Base-by-base conservation (phyloP, 2,113 vertebrate species). In the Archilochus colubris region DNA sequence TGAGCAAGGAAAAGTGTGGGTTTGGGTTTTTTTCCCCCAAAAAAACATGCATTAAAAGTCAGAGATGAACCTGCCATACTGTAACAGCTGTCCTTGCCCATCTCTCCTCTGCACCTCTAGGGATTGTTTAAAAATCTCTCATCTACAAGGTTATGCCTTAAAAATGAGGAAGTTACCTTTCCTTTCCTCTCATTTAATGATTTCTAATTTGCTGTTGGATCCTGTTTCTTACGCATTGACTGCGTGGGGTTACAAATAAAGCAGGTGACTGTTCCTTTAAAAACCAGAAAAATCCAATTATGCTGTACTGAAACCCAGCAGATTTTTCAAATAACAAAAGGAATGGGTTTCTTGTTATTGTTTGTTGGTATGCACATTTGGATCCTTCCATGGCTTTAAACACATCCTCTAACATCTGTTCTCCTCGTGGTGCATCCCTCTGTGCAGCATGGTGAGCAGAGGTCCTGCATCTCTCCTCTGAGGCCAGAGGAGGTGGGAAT, bases 21-120 rank as follows among this genome's bases (percentile, higher is more conserved):
- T 21, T 50, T 36, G 28, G 19, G 19, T 4, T 16, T 12, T 4
- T 30, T 7, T 2, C 0, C 7, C 2, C 2, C 0, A 0, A 3
- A 43, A 43, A 93, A 59, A 18, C 1, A 28, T 1, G 8, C n/a
- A 15, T 23, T 4, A 1, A 40, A 93, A 76, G 36, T n/a, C 30
- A 57, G 24, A 21, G 27, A 20, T 73, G 46, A 73, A 82, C 40
- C 51, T 16, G 12, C 58, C 33, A 7, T 40, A 5, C 24, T 28
- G 0, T 40, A 66, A 48, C 74, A 72, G 43, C 53, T 36, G 3
- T n/a, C 59, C n/a, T 66, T 73, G 66, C 43, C 63, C 15, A 0
- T 55, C 61, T 59, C 31, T 83, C 33, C 36, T 69, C 36, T 75
- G 25, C n/a, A 66, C 30, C 23, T 88, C 24, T 69, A 44, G 16